A percentile compares a stretch with the other conserved stretches of the same genome.
Evolutionary conservation across 1,140 invertebrate species (phyloP).

Genomic region (Wiebesia pumilae): DNA sequence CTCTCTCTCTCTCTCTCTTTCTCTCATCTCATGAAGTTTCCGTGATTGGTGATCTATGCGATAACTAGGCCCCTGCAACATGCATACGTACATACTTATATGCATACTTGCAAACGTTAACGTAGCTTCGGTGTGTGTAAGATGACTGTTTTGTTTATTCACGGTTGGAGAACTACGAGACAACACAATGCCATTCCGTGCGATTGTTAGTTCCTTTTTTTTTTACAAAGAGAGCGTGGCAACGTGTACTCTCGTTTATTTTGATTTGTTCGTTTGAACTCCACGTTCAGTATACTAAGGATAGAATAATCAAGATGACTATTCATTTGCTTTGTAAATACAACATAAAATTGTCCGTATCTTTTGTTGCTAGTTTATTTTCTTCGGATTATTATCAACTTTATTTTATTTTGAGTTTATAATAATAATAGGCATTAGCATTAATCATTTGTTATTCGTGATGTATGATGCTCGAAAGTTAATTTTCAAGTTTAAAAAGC

Average conservation of each 20-base stretch:
- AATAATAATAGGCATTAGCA: neutral
- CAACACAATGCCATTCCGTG: constrained; percentile 35
- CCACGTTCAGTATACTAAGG: neutral
- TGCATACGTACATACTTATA: too few relatives aligned
- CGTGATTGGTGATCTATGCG: neutral
- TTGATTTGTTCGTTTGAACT: neutral
- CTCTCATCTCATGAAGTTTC: neutral
- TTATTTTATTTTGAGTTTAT: neutral
- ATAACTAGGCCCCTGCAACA: neutral
- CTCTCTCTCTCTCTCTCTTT: neutral
- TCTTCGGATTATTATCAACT: neutral
- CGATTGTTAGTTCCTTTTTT: constrained; percentile 25
- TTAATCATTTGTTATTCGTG: too few relatives aligned
- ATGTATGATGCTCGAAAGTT: too few relatives aligned
- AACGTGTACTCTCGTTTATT: neutral
- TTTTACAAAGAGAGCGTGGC: constrained; percentile 30
- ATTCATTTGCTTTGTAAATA: constrained; percentile 19
- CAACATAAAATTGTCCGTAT: neutral
- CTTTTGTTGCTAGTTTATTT: neutral
- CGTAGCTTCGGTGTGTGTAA: neutral
- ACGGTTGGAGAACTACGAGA: constrained; percentile 16
- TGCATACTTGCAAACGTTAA: neutral
- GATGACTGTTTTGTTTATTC: constrained; percentile 27
- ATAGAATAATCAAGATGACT: constrained; percentile 28
- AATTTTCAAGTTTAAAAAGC: too few relatives aligned